Evolutionary conservation across 2,797 vertebrate genomes (phyloP).

Genomic region (Tapirus indicus): DNA sequence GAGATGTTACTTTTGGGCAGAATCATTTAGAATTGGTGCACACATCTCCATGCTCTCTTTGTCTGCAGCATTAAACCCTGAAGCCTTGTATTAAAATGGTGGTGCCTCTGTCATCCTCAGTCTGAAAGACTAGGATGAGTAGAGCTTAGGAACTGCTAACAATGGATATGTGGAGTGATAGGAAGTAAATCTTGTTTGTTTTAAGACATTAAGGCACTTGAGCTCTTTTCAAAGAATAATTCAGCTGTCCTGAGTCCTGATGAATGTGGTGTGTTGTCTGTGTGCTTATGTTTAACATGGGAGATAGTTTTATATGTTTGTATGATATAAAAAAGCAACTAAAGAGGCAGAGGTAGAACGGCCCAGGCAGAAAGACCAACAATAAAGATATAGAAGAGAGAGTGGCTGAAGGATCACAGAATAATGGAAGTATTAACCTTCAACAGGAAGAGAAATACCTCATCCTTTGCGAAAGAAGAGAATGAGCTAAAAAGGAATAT

Average conservation of each 20-base stretch:
- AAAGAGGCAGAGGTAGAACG: not conserved
- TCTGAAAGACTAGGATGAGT: not conserved
- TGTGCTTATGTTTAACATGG: not conserved
- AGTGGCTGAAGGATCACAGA: not conserved
- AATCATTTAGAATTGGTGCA: not conserved
- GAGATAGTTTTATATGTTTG: not conserved
- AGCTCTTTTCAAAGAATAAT: not conserved
- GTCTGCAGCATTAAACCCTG: not conserved
- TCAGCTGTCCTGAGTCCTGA: not conserved
- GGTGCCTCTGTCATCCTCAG: fast-evolving
- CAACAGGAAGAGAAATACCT: not conserved
- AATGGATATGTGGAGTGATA: fast-evolving
- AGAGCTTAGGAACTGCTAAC: not conserved
- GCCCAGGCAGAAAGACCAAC: not conserved
- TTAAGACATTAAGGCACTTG: not conserved
- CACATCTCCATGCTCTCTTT: not conserved
- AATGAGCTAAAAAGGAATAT: not conserved
- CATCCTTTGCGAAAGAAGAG: not conserved
- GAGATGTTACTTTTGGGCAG: not conserved
- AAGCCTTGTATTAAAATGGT: not conserved
- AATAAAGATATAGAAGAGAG: not conserved
- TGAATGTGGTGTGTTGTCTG: not conserved
- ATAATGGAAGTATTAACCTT: not conserved
- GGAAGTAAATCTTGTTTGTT: not conserved
- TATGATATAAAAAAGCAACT: not conserved